Conservation (phyloP, 2,888 invertebrate species). For the Luffia ferchaultella region DNA sequence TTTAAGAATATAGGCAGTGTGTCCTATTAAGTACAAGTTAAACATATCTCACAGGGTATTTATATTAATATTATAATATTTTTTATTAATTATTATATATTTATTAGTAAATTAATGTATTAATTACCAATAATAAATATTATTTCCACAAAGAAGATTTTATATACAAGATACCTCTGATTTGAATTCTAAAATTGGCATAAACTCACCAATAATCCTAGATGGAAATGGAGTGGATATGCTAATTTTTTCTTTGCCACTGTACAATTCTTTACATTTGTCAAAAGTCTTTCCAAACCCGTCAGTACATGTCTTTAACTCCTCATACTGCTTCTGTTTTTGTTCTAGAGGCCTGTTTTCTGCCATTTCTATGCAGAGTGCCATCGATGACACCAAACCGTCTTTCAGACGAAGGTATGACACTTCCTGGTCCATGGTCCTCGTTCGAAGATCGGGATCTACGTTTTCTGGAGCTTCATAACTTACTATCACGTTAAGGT, state of each 20-base stretch:
- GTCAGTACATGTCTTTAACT: conserved; percentile 31
- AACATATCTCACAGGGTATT: too few relatives aligned
- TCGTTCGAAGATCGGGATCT: conserved; percentile 31
- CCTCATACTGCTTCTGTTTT: conserved; percentile 27
- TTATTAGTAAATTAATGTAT: too few relatives aligned
- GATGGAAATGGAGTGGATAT: conserved; percentile 41
- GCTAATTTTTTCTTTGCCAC: conserved; percentile 28
- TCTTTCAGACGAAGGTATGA: conserved; percentile 44
- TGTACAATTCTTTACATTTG: conserved; percentile 30
- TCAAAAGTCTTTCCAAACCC: conserved; percentile 39
- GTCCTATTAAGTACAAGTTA: too few relatives aligned
- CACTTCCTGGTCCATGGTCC: conserved; percentile 42
- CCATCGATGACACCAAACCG: conserved; percentile 36
- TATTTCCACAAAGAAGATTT: too few relatives aligned
- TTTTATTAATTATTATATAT: too few relatives aligned
- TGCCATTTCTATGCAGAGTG: conserved; percentile 39
- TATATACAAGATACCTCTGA: too few relatives aligned
- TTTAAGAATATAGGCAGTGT: too few relatives aligned
- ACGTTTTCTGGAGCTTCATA: conserved; percentile 70
- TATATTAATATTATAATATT: too few relatives aligned
- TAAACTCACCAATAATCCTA: conserved; percentile 46
- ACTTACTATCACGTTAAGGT: conserved; percentile 73
- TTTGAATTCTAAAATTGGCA: too few relatives aligned
- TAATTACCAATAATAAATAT: too few relatives aligned
- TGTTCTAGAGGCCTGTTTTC: conserved; percentile 16